A percentile compares a stretch with the other conserved stretches of the same genome.
These are phyloP conservation scores for Hiodon alosoides DNA, from an alignment of 2,113 vertebrate genomes.

Conservation along the genomic window DNA sequence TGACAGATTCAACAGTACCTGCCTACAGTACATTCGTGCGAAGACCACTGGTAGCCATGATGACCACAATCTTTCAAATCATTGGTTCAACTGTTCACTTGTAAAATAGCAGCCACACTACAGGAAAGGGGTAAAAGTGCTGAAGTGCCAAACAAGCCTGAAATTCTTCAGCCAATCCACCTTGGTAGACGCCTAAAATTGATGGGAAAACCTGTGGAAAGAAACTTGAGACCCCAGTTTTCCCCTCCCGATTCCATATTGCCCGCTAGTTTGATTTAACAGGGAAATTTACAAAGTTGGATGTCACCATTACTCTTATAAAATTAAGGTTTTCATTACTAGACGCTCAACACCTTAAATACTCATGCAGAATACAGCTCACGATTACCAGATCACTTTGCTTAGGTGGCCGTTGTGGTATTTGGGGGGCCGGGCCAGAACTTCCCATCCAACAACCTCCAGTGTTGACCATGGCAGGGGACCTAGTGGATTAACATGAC, in stretches of 20 bases:
- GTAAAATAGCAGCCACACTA: conserved; percentile 34
- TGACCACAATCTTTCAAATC: conserved; percentile 41
- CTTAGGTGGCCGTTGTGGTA: conserved; percentile 35
- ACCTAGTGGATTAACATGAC: conserved; percentile 54
- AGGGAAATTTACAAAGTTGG: conserved; percentile 6
- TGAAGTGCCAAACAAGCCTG: conserved; percentile 18
- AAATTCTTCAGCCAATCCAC: conserved; percentile 26
- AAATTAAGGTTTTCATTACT: conserved; percentile 12
- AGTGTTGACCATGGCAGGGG: conserved; percentile 40
- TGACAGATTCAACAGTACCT: conserved; percentile 43
- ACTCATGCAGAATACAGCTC: conserved; percentile 60
- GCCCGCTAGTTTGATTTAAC: conserved; percentile 10
- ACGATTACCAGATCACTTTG: conserved; percentile 50
- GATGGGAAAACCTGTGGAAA: conserved; percentile 56
- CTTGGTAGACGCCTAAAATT: conserved; percentile 43
- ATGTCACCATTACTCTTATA: neutral
- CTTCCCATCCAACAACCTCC: conserved; percentile 50
- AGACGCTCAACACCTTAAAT: conserved; percentile 40
- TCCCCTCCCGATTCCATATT: conserved; percentile 35
- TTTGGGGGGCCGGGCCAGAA: conserved; percentile 37
- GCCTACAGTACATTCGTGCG: conserved; percentile 48
- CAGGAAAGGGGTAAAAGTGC: conserved; percentile 30
- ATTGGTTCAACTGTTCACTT: conserved; percentile 39
- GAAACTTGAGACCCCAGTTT: conserved; percentile 59
- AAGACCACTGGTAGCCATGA: conserved; percentile 43